Evolutionary conservation across 2,888 invertebrate genomes (phyloP).

Genomic region (Catocala fraxini): DNA sequence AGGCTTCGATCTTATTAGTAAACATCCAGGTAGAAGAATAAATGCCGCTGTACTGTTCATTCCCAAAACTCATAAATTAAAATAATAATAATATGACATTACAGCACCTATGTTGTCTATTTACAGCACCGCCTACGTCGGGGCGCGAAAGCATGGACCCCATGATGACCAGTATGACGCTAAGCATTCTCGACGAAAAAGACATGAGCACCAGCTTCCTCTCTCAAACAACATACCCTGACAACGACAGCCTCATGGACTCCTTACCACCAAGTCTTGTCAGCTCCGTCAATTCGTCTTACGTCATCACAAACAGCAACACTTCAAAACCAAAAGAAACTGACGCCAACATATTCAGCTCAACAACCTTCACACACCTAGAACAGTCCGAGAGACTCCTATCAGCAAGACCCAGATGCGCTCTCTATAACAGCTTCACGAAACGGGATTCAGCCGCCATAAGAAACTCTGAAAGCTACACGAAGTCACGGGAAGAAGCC

Average conservation of each 20-base stretch:
- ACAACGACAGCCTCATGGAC: conserved; percentile 81
- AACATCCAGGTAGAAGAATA: too few species aligned
- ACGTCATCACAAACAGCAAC: conserved; percentile 65
- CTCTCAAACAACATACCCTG: conserved; percentile 82
- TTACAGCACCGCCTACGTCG: conserved; percentile 68
- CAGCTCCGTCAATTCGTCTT: conserved; percentile 82
- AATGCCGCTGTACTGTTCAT: too few species aligned
- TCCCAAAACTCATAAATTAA: too few species aligned
- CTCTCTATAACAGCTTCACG: conserved; percentile 71
- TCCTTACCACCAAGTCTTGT: conserved; percentile 81
- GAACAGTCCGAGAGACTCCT: conserved; percentile 79
- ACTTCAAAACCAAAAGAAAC: conserved; percentile 67
- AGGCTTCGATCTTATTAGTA: too few species aligned
- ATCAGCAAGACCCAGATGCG: conserved; percentile 72
- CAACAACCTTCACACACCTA: conserved; percentile 79
- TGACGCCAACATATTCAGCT: conserved; percentile 79
- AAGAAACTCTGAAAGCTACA: conserved; percentile 77
- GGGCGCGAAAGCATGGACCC: conserved; percentile 80
- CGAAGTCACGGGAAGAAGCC: conserved; percentile 76
- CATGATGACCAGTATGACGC: conserved; percentile 84
- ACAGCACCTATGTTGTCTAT: neutral
- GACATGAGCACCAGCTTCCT: conserved; percentile 86
- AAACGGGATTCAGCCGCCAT: conserved; percentile 68
- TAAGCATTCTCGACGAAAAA: conserved; percentile 83
- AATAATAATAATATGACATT: too few species aligned